A percentile compares a stretch with the other conserved stretches of the same genome.
phyloP scores from a whole-genome alignment of 2,797 vertebrate species.

The Sebastes dallii region DNA sequence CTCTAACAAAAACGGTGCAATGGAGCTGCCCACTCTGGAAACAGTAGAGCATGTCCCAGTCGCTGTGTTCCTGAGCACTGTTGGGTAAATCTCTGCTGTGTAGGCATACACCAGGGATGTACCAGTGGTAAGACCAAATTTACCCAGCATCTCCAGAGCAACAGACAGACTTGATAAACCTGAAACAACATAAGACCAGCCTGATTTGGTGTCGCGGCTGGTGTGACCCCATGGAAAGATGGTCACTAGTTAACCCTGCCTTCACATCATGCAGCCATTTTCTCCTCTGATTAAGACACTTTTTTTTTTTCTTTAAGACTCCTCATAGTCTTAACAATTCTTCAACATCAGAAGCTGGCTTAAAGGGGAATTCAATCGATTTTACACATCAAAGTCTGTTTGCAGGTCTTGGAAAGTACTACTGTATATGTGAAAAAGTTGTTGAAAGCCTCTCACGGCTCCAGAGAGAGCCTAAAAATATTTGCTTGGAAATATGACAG shows the following conservation, averaged over 20 bases:
- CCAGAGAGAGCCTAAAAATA: not conserved
- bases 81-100: constrained; percentile 89
- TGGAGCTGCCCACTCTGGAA: constrained; percentile 84
- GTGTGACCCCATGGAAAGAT: too few relatives aligned
- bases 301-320: too few relatives aligned
- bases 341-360: too few relatives aligned
- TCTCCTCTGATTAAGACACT: too few relatives aligned
- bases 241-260: too few relatives aligned
- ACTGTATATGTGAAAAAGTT: too few relatives aligned
- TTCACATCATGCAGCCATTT: too few relatives aligned
- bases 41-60: constrained; percentile 85
- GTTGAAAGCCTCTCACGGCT: too few relatives aligned
- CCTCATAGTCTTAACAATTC: too few relatives aligned
- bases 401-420: not conserved
- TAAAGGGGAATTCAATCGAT: too few relatives aligned
- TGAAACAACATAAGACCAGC: constrained; percentile 32
- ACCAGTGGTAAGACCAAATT: constrained; percentile 83
- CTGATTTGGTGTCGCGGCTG: too few relatives aligned
- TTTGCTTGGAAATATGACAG: not conserved
- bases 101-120: constrained; percentile 85
- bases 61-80: constrained; percentile 88
- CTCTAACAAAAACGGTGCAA: constrained; percentile 87
- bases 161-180: constrained; percentile 73
- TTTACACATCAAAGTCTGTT: too few relatives aligned
- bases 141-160: constrained; percentile 86